Evolutionary conservation across 1,140 invertebrate species (phyloP).

Genomic region (Plutomurus gul): DNA sequence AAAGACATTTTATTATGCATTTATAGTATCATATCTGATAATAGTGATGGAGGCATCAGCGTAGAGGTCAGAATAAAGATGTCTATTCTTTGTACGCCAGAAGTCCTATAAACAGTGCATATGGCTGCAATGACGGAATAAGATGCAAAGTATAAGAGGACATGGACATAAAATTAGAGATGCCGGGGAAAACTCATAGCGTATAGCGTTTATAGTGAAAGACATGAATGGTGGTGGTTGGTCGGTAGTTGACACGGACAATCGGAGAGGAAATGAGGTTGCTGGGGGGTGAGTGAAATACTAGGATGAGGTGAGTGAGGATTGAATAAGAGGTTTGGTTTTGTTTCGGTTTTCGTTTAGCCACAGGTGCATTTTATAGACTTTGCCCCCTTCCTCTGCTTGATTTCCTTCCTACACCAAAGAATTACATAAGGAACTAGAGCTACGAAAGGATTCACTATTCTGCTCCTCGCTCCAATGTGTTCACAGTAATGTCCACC

Average conservation of each 20-base stretch:
- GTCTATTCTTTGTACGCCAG: no score
- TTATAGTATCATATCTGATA: no score
- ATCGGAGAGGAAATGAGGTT: neutral
- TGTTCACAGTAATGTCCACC: no score
- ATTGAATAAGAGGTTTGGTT: constrained; percentile 17
- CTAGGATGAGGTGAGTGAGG: neutral
- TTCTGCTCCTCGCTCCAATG: no score
- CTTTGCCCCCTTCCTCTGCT: neutral
- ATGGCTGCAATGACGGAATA: no score
- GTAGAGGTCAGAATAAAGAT: no score
- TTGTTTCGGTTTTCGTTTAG: constrained; percentile 18
- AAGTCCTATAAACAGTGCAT: no score
- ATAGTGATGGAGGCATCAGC: no score
- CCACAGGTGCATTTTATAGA: constrained; percentile 35
- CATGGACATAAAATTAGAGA: neutral
- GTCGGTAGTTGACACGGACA: neutral
- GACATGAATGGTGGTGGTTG: neutral
- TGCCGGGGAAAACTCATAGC: no score
- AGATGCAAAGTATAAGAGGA: neutral
- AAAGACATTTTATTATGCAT: no score
- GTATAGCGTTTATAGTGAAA: neutral
- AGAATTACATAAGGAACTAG: neutral
- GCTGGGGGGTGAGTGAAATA: neutral
- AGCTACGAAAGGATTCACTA: no score
- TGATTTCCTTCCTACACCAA: neutral